These are phyloP conservation scores for Asobara japonica DNA, from an alignment of 1,140 invertebrate species.

Conservation along the genomic window DNA sequence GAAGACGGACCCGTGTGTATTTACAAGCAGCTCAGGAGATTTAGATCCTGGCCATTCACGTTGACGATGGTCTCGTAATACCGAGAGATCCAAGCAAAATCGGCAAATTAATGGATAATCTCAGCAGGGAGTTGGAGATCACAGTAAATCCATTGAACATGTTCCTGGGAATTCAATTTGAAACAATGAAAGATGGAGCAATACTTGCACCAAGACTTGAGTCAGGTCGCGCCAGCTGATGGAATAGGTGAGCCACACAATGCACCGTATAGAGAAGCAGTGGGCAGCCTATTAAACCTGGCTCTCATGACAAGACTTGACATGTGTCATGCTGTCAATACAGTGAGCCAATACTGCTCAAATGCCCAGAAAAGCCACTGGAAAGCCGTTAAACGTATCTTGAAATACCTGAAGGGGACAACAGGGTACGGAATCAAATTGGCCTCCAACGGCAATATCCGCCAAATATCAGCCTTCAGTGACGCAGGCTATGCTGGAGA, in stretches of 20 bases:
- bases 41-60: slow-evolving; percentile 49
- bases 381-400: neutral
- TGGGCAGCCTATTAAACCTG: neutral
- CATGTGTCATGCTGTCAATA: neutral
- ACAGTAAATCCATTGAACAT: slow-evolving; percentile 29
- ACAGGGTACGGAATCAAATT: neutral
- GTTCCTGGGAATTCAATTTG: slow-evolving; percentile 51
- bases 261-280: slow-evolving; percentile 14
- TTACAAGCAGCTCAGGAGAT: slow-evolving; percentile 12
- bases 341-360: neutral
- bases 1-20: slow-evolving; percentile 55
- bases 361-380: neutral
- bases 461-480: slow-evolving; percentile 33
- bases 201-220: slow-evolving; percentile 32
- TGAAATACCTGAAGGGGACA: neutral
- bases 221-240: no score
- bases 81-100: slow-evolving; percentile 35
- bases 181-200: slow-evolving; percentile 35
- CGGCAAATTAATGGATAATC: slow-evolving; percentile 34
- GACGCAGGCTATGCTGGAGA: slow-evolving; percentile 56
- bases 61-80: slow-evolving; percentile 62
- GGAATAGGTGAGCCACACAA: neutral
- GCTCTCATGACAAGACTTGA: neutral
- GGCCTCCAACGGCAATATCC: slow-evolving; percentile 26
- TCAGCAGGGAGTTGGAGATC: slow-evolving; percentile 22